Evolutionary conservation across 2,113 vertebrate species (phyloP), one percentile per base, ranked within the genome.

Genomic region (Thunnus thynnus): DNA sequence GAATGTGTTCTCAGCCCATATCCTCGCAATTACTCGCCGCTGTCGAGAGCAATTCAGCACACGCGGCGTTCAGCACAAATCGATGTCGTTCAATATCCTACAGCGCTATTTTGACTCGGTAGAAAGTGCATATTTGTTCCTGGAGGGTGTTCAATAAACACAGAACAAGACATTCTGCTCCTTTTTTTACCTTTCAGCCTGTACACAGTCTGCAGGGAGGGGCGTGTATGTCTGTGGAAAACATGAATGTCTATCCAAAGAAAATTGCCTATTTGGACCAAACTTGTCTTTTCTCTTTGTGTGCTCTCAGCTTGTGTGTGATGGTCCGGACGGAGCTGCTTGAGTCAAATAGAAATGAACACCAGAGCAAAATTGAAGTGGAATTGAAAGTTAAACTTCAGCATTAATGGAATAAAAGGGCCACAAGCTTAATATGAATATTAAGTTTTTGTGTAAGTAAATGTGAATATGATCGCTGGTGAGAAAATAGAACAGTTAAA

Each of bases 1-100:
- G 81, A 89, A 91, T 71, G 88, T 88, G 86, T 88, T 86, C 78
- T 58, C 25, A 25, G 47, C 14, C 18, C 67, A 60, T 76, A 75
- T 81, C 73, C 18, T 25, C 41, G 74, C 65, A 87, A 77, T 89
- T 84, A 80, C 80, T 64, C 0, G 58, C 78, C 12, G 80, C 83
- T 47, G 84, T 85, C 58, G 8, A 78, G 76, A 87, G 86, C 86
- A 47, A 50, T 86, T 83, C 80, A 63, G 87, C 74, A 18, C 65
- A 75, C 48, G 52, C 86, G 75, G 82, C 86, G 54, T 77, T 82
- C 78, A 51, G 79, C 47, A 54, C 36, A 77, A 74, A 90, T 91
- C 80, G 27, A 88, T 88, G 84, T 66, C n/a, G 36, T 60, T 86
- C 72, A 50, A 27, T 70, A 57, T 62, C 82, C 71, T n/a, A 2